These are phyloP conservation scores for Conomelus anceps DNA, from an alignment of 2,888 invertebrate species.

Conservation along the genomic window DNA sequence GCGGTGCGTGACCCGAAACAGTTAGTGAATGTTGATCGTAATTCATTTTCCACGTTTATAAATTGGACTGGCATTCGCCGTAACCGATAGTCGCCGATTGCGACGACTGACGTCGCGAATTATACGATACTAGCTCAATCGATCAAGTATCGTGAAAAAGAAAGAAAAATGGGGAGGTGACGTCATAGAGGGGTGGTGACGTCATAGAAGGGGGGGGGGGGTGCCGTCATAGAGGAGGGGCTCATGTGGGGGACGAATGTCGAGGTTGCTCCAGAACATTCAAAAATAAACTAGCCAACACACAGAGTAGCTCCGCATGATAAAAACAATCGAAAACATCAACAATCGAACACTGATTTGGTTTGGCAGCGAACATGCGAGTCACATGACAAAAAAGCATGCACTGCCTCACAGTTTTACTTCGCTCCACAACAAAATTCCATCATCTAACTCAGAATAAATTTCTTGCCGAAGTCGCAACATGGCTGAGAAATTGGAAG, in stretches of 20 bases:
- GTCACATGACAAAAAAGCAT: background rate
- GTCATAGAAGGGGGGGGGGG: no score
- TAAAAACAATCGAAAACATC: background rate
- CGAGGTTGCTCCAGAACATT: no score
- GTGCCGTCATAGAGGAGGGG: no score
- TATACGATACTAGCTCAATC: background rate
- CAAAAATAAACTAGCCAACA: no score
- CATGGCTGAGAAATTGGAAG: background rate
- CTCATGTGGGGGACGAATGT: no score
- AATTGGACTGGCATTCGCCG: background rate
- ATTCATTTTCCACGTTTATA: background rate
- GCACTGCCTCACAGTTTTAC: background rate
- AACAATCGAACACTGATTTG: background rate
- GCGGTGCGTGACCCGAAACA: background rate
- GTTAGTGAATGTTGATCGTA: background rate
- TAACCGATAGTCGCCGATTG: background rate
- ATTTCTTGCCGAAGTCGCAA: background rate
- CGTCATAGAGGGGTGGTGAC: no score
- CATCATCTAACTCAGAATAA: background rate
- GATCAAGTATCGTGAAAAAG: no score
- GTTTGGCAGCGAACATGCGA: background rate
- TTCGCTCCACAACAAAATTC: background rate
- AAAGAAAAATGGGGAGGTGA: background rate
- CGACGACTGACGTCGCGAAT: background rate
- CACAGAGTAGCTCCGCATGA: background rate